A percentile compares a stretch with the other conserved stretches of the same genome.
Conservation (phyloP, 2,888 invertebrate species). For the Drosophila ustulata region DNA sequence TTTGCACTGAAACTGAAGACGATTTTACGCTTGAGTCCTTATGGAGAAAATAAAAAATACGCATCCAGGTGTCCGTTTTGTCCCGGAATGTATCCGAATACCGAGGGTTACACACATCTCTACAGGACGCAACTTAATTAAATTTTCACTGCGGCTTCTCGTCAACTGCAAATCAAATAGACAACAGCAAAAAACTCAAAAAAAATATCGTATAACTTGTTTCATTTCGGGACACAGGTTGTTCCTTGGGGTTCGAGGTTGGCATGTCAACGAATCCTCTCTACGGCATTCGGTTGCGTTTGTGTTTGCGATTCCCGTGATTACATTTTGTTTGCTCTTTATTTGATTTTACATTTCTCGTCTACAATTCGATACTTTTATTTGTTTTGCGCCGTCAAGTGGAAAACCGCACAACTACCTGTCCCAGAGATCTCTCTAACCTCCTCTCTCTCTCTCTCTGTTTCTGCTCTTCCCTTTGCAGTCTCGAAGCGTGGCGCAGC, state of each 20-base stretch:
- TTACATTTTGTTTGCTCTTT: constrained; percentile 54
- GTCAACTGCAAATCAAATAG: constrained; percentile 64
- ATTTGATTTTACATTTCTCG: constrained; percentile 23
- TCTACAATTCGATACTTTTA: constrained; percentile 73
- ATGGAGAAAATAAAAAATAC: constrained; percentile 27
- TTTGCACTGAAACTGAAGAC: constrained; percentile 76
- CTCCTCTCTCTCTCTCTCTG: constrained; percentile 6
- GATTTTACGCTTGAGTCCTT: constrained; percentile 67
- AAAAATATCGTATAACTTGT: constrained; percentile 82
- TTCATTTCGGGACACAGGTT: constrained; percentile 64
- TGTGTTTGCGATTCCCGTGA: constrained; percentile 73
- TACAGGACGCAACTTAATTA: constrained; percentile 77
- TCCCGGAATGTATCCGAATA: constrained; percentile 31
- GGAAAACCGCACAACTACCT: constrained; percentile 69
- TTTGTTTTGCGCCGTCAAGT: constrained; percentile 59
- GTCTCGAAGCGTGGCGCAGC: constrained; percentile 84
- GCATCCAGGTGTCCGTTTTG: constrained; percentile 41
- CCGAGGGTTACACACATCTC: constrained; percentile 24
- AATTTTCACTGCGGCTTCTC: constrained; percentile 82
- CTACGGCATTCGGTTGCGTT: constrained; percentile 2
- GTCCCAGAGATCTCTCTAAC: constrained; percentile 26
- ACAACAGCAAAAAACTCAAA: constrained; percentile 4
- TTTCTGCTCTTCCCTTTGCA: constrained; percentile 42
- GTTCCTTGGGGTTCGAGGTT: constrained; percentile 35
- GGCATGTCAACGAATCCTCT: constrained; percentile 63